Conservation (phyloP, 1,140 invertebrate genomes). For the Drosophila melanogaster region Release_6_plus_ISO1_MT NT_037436.4:21109501-21110000, state of each 20-base stretch:
- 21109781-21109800: constrained; percentile 49
- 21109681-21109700: too few species aligned
- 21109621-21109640: too few species aligned
- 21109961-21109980: constrained; percentile 81
- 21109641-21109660: too few species aligned
- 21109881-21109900: constrained; percentile 81
- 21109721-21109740: constrained; percentile 7
- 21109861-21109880: constrained; percentile 81
- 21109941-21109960: constrained; percentile 51
- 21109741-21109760: constrained; percentile 3
- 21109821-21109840: constrained; percentile 54
- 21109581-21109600: too few species aligned
- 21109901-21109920: constrained; percentile 80
- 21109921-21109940: constrained; percentile 50
- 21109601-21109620: too few species aligned
- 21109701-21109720: constrained; percentile 3
- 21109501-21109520: too few species aligned
- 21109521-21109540: too few species aligned
- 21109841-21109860: constrained; percentile 74
- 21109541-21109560: too few species aligned
- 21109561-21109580: not conserved
- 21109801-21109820: constrained; percentile 54
- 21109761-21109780: constrained; percentile 27
- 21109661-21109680: too few species aligned
- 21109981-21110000: constrained; percentile 76